Conservation (phyloP, 2,888 invertebrate genomes). For the Acanthosoma haemorrhoidale region DNA sequence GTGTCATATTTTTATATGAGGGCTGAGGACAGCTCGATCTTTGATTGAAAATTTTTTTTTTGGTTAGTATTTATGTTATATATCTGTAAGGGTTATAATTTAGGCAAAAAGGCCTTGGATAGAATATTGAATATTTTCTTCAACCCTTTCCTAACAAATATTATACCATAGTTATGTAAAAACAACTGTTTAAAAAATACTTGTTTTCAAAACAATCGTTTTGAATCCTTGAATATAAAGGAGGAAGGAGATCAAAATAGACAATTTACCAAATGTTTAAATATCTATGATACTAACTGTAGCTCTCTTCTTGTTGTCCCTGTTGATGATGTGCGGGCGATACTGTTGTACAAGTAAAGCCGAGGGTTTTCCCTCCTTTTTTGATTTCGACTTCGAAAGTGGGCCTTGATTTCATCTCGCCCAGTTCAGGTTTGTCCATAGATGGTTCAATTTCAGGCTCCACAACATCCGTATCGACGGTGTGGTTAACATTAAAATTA, state of each 20-base stretch:
- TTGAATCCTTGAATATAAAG: no score
- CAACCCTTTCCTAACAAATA: background rate
- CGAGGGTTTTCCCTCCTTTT: conserved; percentile 69
- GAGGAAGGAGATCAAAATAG: no score
- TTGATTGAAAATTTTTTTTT: no score
- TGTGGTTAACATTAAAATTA: conserved; percentile 89
- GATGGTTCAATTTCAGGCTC: conserved; percentile 60
- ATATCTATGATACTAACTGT: conserved; percentile 52
- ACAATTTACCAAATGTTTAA: background rate
- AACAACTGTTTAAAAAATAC: no score
- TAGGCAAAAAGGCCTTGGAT: no score
- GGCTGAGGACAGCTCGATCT: no score
- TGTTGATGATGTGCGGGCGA: conserved; percentile 18
- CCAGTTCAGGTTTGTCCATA: conserved; percentile 65
- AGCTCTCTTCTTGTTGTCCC: conserved; percentile 58
- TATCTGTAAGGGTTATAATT: no score
- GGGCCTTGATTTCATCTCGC: conserved; percentile 86
- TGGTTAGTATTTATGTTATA: no score
- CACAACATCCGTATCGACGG: conserved; percentile 72
- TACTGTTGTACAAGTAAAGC: conserved; percentile 77
- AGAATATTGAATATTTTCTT: no score
- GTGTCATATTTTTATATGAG: no score
- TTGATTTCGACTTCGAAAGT: conserved; percentile 83
- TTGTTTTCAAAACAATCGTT: no score
- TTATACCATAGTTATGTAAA: background rate